Base-by-base conservation (phyloP, 2,888 invertebrate genomes). In the Pammene aurita region DNA sequence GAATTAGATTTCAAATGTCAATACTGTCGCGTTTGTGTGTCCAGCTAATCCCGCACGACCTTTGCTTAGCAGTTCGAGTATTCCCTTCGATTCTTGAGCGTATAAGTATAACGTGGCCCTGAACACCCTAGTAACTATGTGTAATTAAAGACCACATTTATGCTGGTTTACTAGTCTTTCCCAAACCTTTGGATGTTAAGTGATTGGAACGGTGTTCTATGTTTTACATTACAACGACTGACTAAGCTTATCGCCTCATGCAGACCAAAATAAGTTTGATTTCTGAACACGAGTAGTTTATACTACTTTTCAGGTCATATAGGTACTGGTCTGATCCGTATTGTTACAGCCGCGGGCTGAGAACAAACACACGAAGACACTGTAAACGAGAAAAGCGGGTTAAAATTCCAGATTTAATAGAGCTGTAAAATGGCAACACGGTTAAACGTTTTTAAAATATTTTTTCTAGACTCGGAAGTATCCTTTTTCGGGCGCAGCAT, bases 1-100 rank as follows among this genome's bases (percentile, higher is more conserved):
- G 50, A 62, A 62, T 62, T 62, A 62, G 60, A 62, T 62, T 62
- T 62, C 18, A 50, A 62, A 62, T 50, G 61, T 62, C 61, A 62
- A 62, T 62, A 62, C 38, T 13, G 41, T 48, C 48, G 60, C 42
- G 58, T 58, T 50, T 62, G 50, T 58, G 42, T 50, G 61, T 38
- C 50, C 50, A 50, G 61, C 38, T 41, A 62, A 62, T 62, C 50
- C 18, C 16, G 50, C 13, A 9, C 50, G 18, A 50, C 48, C 48
- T 50, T 62, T 62, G 50, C 61, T 50, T 50, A 50, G 48, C 10
- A 16, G 6, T 5, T n/a, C 10, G 5, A 9, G 50, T 26, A 50
- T 26, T 50, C 18, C 26, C 4, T 5, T 50, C 13, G 11, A 1
- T 11, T 26, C 50, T 50, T 6, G 4, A 38, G 5, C 5, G 2